phyloP scores from a whole-genome alignment of 2,888 invertebrate genomes.

The Mythimna pallens region DNA sequence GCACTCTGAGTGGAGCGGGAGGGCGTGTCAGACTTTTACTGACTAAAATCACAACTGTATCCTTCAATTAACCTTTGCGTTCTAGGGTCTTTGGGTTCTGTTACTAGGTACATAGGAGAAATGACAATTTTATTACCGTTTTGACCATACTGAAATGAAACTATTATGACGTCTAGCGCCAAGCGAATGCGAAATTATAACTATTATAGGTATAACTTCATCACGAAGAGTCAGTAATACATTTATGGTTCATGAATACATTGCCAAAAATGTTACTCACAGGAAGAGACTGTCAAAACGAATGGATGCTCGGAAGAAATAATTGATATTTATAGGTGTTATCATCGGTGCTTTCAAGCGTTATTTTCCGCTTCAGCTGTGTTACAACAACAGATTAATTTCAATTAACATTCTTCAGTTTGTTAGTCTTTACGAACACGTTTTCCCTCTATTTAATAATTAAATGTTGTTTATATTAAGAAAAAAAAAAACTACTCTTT shows the following conservation, averaged over 20 bases:
- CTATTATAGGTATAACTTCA: not conserved
- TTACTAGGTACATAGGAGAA: too few species aligned
- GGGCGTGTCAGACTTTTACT: too few species aligned
- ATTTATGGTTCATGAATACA: not conserved
- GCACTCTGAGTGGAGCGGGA: too few species aligned
- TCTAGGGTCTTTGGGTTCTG: too few species aligned
- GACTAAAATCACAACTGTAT: too few species aligned
- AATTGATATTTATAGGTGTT: constrained; percentile 46
- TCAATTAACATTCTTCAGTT: constrained; percentile 20
- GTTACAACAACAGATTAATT: constrained; percentile 36
- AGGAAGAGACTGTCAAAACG: constrained; percentile 24
- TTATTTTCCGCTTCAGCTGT: constrained; percentile 36
- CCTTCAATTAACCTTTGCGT: too few species aligned
- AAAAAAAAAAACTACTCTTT: not conserved
- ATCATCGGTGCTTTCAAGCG: constrained; percentile 23
- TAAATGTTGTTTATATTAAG: not conserved
- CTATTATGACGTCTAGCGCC: too few species aligned
- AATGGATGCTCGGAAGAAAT: constrained; percentile 31
- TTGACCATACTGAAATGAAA: too few species aligned
- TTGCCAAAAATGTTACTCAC: constrained; percentile 21
- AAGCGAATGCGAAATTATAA: not conserved
- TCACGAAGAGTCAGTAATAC: not conserved
- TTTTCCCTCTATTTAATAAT: not conserved
- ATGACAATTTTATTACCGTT: too few species aligned
- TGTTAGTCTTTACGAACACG: not conserved